Conservation (phyloP, 2,888 invertebrate species). For the Hirtodrosophila cameraria region DNA sequence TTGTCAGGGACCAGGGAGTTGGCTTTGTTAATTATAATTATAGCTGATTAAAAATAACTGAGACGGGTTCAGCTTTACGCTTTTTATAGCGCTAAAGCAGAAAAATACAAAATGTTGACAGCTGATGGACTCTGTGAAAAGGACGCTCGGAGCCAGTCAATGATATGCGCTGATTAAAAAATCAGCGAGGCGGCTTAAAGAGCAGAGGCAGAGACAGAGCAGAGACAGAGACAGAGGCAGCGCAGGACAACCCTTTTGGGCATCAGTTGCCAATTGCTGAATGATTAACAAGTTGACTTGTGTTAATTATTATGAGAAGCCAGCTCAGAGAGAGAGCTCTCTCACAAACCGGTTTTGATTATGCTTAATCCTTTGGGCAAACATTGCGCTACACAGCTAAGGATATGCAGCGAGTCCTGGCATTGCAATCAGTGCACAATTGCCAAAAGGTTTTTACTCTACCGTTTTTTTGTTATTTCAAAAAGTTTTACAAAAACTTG, state of each 20-base stretch:
- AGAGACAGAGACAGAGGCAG: too few relatives aligned
- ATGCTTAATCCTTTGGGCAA: constrained; percentile 62
- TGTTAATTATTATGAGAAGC: constrained; percentile 61
- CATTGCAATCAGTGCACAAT: constrained; percentile 50
- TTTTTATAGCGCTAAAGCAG: constrained; percentile 2
- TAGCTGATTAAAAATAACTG: constrained; percentile 56
- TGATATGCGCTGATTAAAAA: constrained; percentile 78
- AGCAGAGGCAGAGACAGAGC: background rate
- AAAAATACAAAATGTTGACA: constrained; percentile 70
- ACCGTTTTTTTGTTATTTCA: constrained; percentile 9
- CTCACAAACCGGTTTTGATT: constrained; percentile 58
- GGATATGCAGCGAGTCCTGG: background rate
- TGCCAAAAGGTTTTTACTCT: constrained; percentile 13
- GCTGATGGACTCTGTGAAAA: constrained; percentile 62
- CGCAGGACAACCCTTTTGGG: constrained; percentile 78
- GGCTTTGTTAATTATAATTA: constrained; percentile 76
- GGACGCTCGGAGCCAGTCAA: constrained; percentile 43
- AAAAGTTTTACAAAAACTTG: constrained; percentile 22
- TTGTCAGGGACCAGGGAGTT: constrained; percentile 8
- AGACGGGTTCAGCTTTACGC: constrained; percentile 15
- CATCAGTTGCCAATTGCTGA: constrained; percentile 59
- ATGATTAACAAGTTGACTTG: constrained; percentile 81
- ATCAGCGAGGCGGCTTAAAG: constrained; percentile 63
- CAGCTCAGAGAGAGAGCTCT: constrained; percentile 7
- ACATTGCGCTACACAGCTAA: constrained; percentile 29